phyloP scores from a whole-genome alignment of 2,797 vertebrate species.

The Myotis daubentonii region DNA sequence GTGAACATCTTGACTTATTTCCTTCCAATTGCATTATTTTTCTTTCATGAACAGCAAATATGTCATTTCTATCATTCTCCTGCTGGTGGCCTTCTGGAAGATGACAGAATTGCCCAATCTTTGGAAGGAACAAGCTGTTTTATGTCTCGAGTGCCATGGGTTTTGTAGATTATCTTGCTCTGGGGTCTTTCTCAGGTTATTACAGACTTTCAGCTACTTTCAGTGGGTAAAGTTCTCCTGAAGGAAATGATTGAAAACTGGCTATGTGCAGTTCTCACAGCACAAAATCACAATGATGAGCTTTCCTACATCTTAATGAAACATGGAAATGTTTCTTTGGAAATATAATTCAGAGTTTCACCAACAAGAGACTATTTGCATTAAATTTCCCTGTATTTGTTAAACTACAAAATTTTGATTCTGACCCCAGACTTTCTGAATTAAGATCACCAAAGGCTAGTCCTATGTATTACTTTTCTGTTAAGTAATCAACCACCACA shows the following conservation, averaged over 20 bases:
- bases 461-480: not conserved
- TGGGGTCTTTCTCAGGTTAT: slow-evolving; percentile 61
- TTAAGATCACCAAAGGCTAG: not conserved
- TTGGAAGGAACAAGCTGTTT: slow-evolving; percentile 72
- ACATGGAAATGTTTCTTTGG: not conserved
- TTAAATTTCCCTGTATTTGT: not conserved
- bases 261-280: not conserved
- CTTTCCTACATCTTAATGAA: slow-evolving; percentile 45
- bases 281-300: slow-evolving; percentile 5
- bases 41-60: slow-evolving; percentile 66
- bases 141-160: slow-evolving; percentile 61
- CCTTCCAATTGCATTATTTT: slow-evolving; percentile 74
- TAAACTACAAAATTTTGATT: not conserved
- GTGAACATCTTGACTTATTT: slow-evolving; percentile 76
- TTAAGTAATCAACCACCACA: not conserved
- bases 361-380: not conserved
- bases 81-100: slow-evolving; percentile 70
- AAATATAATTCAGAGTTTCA: slow-evolving; percentile 49
- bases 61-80: slow-evolving; percentile 69
- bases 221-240: slow-evolving; percentile 62
- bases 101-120: slow-evolving; percentile 73
- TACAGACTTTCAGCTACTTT: slow-evolving; percentile 64
- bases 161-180: slow-evolving; percentile 56
- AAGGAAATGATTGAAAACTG: slow-evolving; percentile 68
- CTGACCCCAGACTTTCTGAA: not conserved